Conservation (phyloP, 2,113 vertebrate species). For the Penelope pileata region DNA sequence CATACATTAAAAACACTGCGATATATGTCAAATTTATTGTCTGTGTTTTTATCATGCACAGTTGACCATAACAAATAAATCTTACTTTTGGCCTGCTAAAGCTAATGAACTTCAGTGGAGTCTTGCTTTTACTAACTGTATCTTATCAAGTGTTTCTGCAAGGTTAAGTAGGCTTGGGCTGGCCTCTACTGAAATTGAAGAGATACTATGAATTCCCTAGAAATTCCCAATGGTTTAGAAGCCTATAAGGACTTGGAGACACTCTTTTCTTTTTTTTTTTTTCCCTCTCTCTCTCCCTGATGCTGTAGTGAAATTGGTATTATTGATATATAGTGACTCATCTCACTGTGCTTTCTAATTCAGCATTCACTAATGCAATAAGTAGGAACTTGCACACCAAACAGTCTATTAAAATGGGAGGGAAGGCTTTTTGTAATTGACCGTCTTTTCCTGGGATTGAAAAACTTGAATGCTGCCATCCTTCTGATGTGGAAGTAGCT, state of each 20-base stretch:
- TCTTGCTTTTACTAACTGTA: neutral
- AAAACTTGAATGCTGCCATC: neutral
- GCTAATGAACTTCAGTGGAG: neutral
- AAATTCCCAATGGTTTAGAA: neutral
- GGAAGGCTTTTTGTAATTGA: neutral
- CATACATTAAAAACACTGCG: neutral
- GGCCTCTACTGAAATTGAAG: neutral
- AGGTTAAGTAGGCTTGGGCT: neutral
- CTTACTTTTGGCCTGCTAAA: neutral
- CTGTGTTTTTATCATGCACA: neutral
- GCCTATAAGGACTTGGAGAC: neutral
- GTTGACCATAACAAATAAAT: neutral
- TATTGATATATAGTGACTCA: neutral
- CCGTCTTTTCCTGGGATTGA: neutral
- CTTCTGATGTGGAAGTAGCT: neutral
- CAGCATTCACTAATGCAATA: neutral
- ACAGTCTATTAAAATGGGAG: neutral
- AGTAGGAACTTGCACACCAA: neutral
- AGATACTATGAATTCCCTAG: neutral
- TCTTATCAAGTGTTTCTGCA: neutral
- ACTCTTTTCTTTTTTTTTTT: neutral
- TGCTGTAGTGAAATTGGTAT: neutral
- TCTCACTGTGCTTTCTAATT: neutral
- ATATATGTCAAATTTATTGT: neutral
- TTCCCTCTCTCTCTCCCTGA: neutral